Conservation (phyloP, 2,888 invertebrate genomes). For the Xestia sexstrigata region DNA sequence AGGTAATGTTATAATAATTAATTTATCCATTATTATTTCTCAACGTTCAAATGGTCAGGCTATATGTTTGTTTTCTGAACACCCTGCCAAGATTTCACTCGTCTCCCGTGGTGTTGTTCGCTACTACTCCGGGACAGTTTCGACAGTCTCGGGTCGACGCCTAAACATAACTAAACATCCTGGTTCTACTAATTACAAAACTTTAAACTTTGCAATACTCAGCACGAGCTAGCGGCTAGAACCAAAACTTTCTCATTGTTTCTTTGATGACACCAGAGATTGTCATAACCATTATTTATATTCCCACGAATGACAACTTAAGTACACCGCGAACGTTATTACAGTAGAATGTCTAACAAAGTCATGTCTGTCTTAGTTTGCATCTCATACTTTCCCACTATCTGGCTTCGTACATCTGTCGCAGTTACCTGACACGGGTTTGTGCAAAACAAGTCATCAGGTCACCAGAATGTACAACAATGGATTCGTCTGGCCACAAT, state of each 20-base stretch:
- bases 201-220: constrained; percentile 15
- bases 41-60: constrained; percentile 36
- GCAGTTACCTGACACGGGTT: constrained; percentile 83
- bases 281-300: constrained; percentile 81
- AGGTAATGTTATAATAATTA: background rate
- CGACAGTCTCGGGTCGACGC: constrained; percentile 44
- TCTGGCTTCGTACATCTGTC: constrained; percentile 85
- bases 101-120: constrained; percentile 47
- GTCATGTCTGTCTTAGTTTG: constrained; percentile 89
- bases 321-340: constrained; percentile 82
- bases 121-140: constrained; percentile 41
- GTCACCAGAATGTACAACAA: constrained; percentile 79
- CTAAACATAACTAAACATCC: constrained; percentile 19
- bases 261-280: constrained; percentile 78
- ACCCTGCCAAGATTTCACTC: constrained; percentile 42
- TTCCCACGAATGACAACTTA: constrained; percentile 89
- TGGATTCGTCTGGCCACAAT: constrained; percentile 66
- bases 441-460: constrained; percentile 84
- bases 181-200: constrained; percentile 1
- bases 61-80: constrained; percentile 30
- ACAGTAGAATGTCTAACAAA: constrained; percentile 86
- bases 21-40: constrained; percentile 6
- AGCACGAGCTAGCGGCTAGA: constrained; percentile 45
- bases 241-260: constrained; percentile 78
- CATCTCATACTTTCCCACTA: constrained; percentile 85